Percentiles rank a stretch among this genome's conserved stretches.
Conservation (phyloP, 2,797 vertebrate species). For the Helicolenus hilgendorfi region DNA sequence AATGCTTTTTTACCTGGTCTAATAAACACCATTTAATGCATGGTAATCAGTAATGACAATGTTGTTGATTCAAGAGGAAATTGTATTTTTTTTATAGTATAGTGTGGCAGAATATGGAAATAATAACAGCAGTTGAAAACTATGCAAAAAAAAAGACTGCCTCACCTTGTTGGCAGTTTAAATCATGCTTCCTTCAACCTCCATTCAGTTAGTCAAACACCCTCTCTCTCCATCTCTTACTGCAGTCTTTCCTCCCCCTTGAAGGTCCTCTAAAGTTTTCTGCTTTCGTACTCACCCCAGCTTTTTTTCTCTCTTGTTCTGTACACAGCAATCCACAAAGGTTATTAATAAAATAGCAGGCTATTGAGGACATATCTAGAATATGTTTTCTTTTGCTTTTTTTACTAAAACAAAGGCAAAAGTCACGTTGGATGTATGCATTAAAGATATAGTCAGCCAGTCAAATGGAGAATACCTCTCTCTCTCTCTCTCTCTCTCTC, state of each 20-base stretch:
- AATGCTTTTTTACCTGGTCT: neutral
- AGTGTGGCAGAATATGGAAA: neutral
- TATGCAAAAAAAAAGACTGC: neutral
- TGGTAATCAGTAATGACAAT: neutral
- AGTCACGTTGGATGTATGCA: neutral
- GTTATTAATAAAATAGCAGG: slow-evolving; percentile 18
- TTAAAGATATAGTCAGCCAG: neutral
- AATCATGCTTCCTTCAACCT: neutral
- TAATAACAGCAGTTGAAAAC: neutral
- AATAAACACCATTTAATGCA: neutral
- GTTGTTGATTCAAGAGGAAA: neutral
- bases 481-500: neutral
- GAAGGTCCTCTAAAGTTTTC: slow-evolving; percentile 8
- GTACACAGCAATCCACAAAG: neutral
- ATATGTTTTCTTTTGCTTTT: neutral
- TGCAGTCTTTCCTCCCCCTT: neutral
- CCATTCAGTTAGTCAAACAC: neutral
- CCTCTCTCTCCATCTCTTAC: neutral
- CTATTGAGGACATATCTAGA: neutral
- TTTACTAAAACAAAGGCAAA: slow-evolving; percentile 3
- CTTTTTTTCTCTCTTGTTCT: neutral
- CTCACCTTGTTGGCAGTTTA: neutral
- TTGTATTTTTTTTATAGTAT: neutral
- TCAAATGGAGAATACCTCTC: neutral
- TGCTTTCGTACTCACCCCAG: neutral